Evolutionary conservation across 2,113 vertebrate species (phyloP), one percentile per base, ranked within the genome.

Genomic region (Heterotilapia buettikoferi): DNA sequence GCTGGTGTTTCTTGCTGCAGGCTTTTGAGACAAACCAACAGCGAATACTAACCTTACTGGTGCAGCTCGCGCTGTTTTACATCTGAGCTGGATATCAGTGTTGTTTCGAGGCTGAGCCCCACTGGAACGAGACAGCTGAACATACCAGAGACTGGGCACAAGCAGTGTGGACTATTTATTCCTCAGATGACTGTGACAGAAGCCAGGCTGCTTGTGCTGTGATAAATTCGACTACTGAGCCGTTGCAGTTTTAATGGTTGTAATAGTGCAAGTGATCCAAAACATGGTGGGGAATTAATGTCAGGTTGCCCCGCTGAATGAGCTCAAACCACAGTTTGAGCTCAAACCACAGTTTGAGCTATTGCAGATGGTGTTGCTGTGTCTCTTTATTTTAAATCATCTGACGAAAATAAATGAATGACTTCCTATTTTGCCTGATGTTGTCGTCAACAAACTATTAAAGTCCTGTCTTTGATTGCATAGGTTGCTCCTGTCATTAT

Each of bases 141-240:
- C 88, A 93, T 93, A 78, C 90, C 91, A 90, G 82, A 93, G 86
- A 29, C 84, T 85, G 83, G 79, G 88, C 91, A 84, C 86, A 73
- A 86, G 84, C 82, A 82, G 36, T 11, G 61, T 63, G 86, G 85
- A 81, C 92, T 93, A 92, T 94, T 95, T 95, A 91, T 95, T 93
- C 86, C 90, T 84, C 88, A 76, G 84, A 89, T 81, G 89, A 83
- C 40, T 38, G 59, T 89, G 91, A 88, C 90, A 91, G 90, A 93
- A 88, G 73, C 68, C 91, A 89, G 85, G 33, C 83, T 66, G 90
- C 91, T 80, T 80, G 84, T 90, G 85, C 81, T 86, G 90, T 79
- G 84, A 90, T 88, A 90, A 88, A 73, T 79, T 91, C 24, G 56
- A 87, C 71, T 40, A 24, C 57, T 78, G 56, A 82, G 50, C 31